Evolutionary conservation across 1,140 invertebrate genomes (phyloP).

Genomic region (Drosophila albomicans): DNA sequence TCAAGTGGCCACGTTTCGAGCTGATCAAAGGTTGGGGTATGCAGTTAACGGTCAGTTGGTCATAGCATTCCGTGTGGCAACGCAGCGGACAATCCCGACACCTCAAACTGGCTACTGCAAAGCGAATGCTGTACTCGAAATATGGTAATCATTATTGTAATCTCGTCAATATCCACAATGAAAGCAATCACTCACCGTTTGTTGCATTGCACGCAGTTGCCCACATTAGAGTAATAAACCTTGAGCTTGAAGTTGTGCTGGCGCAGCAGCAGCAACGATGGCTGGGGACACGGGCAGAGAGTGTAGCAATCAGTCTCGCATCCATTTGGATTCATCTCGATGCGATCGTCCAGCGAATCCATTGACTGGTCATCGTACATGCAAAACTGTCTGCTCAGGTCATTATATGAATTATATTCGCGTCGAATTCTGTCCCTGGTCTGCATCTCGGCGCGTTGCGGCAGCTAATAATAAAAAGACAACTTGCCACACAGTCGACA

Average conservation of each 20-base stretch:
- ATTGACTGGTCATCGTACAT: constrained; percentile 60
- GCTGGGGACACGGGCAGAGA: constrained; percentile 35
- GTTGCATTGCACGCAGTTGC: constrained; percentile 92
- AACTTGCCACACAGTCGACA: background rate
- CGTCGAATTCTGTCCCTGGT: constrained; percentile 45
- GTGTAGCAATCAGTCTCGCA: constrained; percentile 51
- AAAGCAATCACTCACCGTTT: constrained; percentile 87
- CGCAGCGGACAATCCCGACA: constrained; percentile 91
- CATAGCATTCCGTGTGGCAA: constrained; percentile 90
- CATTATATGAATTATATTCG: constrained; percentile 66
- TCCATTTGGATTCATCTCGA: constrained; percentile 63
- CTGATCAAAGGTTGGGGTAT: constrained; percentile 85
- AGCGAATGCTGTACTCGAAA: constrained; percentile 87
- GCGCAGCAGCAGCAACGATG: constrained; percentile 56
- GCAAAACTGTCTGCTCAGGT: constrained; percentile 59
- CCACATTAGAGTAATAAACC: constrained; percentile 92
- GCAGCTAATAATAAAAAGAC: constrained; percentile 14
- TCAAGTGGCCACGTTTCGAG: constrained; percentile 88
- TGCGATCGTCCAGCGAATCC: constrained; percentile 58
- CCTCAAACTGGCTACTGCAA: constrained; percentile 88
- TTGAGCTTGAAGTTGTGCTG: constrained; percentile 92
- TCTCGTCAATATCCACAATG: background rate
- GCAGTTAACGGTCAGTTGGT: constrained; percentile 91
- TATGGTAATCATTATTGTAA: background rate
- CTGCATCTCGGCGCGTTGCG: constrained; percentile 39